Base-by-base conservation (phyloP, 2,888 invertebrate genomes). In the Drosophila tanythrix region DNA sequence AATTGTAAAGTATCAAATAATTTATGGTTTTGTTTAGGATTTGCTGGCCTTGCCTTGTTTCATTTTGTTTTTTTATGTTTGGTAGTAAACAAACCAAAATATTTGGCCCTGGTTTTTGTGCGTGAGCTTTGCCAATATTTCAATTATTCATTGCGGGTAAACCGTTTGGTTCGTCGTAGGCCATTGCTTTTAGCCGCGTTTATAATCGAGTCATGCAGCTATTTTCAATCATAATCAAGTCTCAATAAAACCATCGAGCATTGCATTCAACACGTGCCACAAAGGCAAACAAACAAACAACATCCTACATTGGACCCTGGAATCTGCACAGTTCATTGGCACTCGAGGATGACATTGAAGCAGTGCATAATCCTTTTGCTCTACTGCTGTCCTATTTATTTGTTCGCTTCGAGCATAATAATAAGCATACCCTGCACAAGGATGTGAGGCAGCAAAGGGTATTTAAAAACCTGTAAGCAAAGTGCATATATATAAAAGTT, bases 101-200 rank as follows among this genome's bases (percentile, higher is more conserved):
- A 29, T 33, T 48, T 79, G 67, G 52, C 77, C 77, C 76, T 79
- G 76, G 27, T 36, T 36, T 51, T 51, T 61, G 61, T 76, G 75
- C 76, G 61, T 75, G 53, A 46, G n/a, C 65, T 33, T 36, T 74
- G 51, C 43, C 40, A 65, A 48, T 70, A 74, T 52, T 75, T 77
- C 60, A 75, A 66, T 75, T 77, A 77, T 75, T 63, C 71, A 75
- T 36, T 60, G 33, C 77, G 58, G 36, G 69, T 58, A 59, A 35
- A 43, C 35, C n/a, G 18, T 13, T 46, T 46, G 8, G 21, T 46
- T 46, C 7, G 7, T 46, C 13, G 46, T 79, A 58, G 79, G 70
- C 79, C 48, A 36, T 61, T 58, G 69, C 27, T 36, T 25, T 36
- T 13, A 11, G 53, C 57, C 38, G 11, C 53, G 57, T 58, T 74